These are phyloP conservation scores for Ellobius talpinus DNA, from an alignment of 2,113 vertebrate species.

Conservation along the genomic window DNA sequence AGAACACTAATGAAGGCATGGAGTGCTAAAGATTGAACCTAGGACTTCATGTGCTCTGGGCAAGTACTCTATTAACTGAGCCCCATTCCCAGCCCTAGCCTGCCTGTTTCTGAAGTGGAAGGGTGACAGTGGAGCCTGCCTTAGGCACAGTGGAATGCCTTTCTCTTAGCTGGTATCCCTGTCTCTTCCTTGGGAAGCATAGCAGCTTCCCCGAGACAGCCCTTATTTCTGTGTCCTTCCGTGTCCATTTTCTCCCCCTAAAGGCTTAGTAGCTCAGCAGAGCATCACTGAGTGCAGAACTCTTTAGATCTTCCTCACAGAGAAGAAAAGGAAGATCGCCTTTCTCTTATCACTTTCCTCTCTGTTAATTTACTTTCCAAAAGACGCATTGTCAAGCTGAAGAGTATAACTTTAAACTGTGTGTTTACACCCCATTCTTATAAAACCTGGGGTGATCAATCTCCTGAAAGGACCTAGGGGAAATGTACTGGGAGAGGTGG, in stretches of 20 bases:
- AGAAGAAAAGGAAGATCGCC: constrained; percentile 44
- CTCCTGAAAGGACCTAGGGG: constrained; percentile 54
- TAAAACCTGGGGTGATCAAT: constrained; percentile 66
- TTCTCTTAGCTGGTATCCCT: rapidly evolving
- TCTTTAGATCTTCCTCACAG: constrained; percentile 70
- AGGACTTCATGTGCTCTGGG: neutral
- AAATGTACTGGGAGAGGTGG: neutral
- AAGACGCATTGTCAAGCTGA: constrained; percentile 69
- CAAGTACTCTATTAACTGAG: neutral
- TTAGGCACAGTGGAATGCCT: neutral
- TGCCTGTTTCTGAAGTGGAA: neutral
- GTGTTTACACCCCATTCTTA: constrained; percentile 70
- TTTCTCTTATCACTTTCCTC: constrained; percentile 64
- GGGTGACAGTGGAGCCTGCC: rapidly evolving
- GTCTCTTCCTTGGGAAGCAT: rapidly evolving
- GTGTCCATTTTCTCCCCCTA: constrained; percentile 52
- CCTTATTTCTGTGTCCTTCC: constrained; percentile 58
- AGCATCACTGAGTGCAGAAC: constrained; percentile 49
- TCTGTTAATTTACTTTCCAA: constrained; percentile 79
- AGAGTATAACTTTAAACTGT: constrained; percentile 75
- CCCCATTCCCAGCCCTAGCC: neutral
- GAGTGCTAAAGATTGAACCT: neutral
- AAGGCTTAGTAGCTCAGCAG: constrained; percentile 52
- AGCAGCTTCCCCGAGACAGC: neutral
- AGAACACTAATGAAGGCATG: neutral